phyloP scores from a whole-genome alignment of 2,113 vertebrate species.

The Vidua chalybeata region DNA sequence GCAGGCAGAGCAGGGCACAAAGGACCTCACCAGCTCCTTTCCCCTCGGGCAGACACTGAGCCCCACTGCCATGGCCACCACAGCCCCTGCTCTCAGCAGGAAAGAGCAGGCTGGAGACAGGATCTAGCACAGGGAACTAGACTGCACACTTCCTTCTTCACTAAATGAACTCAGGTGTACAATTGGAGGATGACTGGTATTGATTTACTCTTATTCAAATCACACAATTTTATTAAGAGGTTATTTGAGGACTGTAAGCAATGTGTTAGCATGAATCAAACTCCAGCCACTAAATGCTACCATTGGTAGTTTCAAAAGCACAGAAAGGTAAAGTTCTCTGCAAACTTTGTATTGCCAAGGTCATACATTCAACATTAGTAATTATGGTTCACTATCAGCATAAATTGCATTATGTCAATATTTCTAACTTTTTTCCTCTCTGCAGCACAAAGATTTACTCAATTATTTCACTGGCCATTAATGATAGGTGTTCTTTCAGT shows the following conservation, averaged over 20 bases:
- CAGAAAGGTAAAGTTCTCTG: neutral
- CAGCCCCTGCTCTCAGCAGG: too few species aligned
- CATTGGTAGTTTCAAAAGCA: neutral
- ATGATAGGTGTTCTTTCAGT: conserved; percentile 14
- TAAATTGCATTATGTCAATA: neutral
- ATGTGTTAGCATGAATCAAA: neutral
- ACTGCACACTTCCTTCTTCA: neutral
- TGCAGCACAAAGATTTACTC: neutral
- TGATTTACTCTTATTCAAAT: neutral
- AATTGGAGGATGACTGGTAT: neutral
- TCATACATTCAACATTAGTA: neutral
- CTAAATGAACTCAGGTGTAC: neutral
- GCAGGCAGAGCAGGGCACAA: neutral
- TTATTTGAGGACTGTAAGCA: neutral
- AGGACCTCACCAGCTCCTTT: neutral
- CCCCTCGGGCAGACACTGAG: neutral
- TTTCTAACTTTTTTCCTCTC: neutral
- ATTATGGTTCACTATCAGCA: neutral
- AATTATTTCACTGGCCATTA: neutral
- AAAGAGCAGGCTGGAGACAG: neutral
- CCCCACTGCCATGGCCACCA: neutral
- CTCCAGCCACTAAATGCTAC: neutral
- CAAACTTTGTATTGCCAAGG: neutral
- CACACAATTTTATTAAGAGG: neutral
- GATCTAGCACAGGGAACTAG: neutral